Percentiles rank a stretch among this genome's conserved stretches.
These are phyloP conservation scores for Esox masquinongy DNA, from an alignment of 2,797 vertebrate genomes.

Conservation along the genomic window DNA sequence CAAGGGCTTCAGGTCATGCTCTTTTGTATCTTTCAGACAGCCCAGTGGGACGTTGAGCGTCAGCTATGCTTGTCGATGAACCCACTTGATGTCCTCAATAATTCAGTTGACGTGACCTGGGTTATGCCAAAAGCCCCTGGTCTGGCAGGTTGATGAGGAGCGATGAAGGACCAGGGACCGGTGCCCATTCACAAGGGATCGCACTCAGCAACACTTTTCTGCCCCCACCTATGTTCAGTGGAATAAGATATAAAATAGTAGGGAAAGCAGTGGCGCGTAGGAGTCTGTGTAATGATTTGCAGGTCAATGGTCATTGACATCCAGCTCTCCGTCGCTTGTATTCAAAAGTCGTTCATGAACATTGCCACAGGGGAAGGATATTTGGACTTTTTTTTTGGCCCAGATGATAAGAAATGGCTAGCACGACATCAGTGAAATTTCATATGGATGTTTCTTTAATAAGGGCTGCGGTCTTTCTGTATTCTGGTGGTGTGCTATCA, in stretches of 20 bases:
- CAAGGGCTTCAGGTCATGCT: slow-evolving; percentile 49
- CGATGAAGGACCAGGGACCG: background rate
- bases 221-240: too few relatives aligned
- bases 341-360: slow-evolving; percentile 40
- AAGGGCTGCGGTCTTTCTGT: slow-evolving; percentile 68
- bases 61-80: slow-evolving; percentile 60
- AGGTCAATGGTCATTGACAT: slow-evolving; percentile 65
- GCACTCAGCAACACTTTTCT: background rate
- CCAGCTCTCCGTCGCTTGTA: slow-evolving; percentile 40
- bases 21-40: slow-evolving; percentile 66
- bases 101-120: slow-evolving; percentile 63
- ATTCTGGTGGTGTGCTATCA: slow-evolving; percentile 69
- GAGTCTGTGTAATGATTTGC: slow-evolving; percentile 51
- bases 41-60: slow-evolving; percentile 62
- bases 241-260: too few relatives aligned
- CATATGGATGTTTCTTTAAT: slow-evolving; percentile 76
- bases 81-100: slow-evolving; percentile 65
- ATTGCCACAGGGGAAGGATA: slow-evolving; percentile 27
- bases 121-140: slow-evolving; percentile 49
- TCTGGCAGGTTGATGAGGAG: slow-evolving; percentile 39
- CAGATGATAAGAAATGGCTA: slow-evolving; percentile 24
- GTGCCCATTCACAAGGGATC: background rate
- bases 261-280: slow-evolving; percentile 16
- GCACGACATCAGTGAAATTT: slow-evolving; percentile 52
- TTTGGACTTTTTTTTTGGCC: slow-evolving; percentile 39